Base-by-base conservation (phyloP, 2,888 invertebrate species). In the Eumacrocentrus americanus region DNA sequence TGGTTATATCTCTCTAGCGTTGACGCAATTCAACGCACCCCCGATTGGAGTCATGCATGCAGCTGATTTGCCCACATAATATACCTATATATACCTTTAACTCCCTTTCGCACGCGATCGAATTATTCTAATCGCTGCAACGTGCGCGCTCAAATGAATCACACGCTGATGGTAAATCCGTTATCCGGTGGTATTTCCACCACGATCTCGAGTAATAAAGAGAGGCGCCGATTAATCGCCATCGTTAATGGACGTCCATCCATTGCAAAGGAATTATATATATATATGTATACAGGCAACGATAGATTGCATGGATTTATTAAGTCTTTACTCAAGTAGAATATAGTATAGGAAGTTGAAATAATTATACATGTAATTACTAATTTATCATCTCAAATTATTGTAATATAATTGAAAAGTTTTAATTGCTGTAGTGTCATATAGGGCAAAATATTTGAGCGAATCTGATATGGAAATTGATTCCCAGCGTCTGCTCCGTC, bases 121-220 rank as follows among this genome's bases (percentile, higher is more conserved):
- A 55, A 55, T 55, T 55, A 55, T 55, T 55, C 46, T 55, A 55
- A 55, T 55, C 54, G 53, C 37, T 47, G 38, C 63, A 55, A 60
- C 62, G 52, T 58, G 60, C 54, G 58, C 38, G 37, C 62, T 48
- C 46, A 50, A 60, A 66, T 66, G 61, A 66, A 66, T 66, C 63
- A 66, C 58, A 60, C 60, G 60, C 58, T 44, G n/a, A n/a, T n/a
- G 65, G 60, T 62, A 64, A 63, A 63, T 62, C 62, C 57, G 51
- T 60, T 60, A 66, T 46, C 46, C 20, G 25, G 59, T 61, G 61
- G 58, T 29, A 60, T 60, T 54, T 53, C 56, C 58, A 51, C 57
- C 47, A 47, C 62, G 58, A 62, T 66, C 60, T 63, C 57, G 63
- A 63, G 60, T 63, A 64, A 66, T 66, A 63, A 66, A 64, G 63